Percentiles rank a stretch among this genome's conserved stretches.
These are phyloP conservation scores for Triplophysa siluroides DNA, from an alignment of 2,113 vertebrate species.

Conservation along the genomic window DNA sequence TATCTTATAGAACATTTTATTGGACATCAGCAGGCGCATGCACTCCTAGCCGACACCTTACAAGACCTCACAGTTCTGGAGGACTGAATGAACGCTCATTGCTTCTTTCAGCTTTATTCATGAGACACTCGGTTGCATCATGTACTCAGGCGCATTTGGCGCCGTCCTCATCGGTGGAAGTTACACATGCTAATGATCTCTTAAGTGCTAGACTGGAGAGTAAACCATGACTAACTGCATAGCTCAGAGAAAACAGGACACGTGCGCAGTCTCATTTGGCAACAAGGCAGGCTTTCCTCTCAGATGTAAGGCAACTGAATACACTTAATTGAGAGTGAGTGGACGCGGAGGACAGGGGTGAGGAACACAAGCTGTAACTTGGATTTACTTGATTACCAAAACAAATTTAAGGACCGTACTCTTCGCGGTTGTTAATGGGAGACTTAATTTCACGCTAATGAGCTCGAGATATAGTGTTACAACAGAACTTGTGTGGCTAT, in stretches of 20 bases:
- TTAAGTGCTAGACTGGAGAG: conserved; percentile 57
- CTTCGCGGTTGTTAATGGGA: neutral
- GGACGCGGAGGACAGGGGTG: conserved; percentile 42
- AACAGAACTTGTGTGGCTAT: neutral
- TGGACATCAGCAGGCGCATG: neutral
- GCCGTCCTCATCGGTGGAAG: conserved; percentile 56
- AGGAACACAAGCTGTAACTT: conserved; percentile 30
- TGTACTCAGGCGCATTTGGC: conserved; percentile 52
- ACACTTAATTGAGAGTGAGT: conserved; percentile 51
- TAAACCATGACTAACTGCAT: conserved; percentile 59
- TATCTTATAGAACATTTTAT: neutral
- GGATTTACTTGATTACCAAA: conserved; percentile 30
- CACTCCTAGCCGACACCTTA: neutral
- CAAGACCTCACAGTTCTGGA: conserved; percentile 22
- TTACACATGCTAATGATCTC: conserved; percentile 56
- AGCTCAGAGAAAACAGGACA: conserved; percentile 50
- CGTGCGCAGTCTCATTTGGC: conserved; percentile 52
- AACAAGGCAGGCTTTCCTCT: conserved; percentile 51
- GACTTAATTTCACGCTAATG: conserved; percentile 31
- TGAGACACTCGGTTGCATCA: conserved; percentile 44
- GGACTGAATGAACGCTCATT: conserved; percentile 37
- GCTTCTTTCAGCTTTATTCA: conserved; percentile 47
- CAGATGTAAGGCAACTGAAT: conserved; percentile 51
- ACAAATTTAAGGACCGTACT: conserved; percentile 32
- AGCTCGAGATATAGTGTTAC: conserved; percentile 19